Evolutionary conservation across 1,140 invertebrate species (phyloP), one percentile per base, ranked within the genome.

Genomic region (Doryteuthis pealeii): DNA sequence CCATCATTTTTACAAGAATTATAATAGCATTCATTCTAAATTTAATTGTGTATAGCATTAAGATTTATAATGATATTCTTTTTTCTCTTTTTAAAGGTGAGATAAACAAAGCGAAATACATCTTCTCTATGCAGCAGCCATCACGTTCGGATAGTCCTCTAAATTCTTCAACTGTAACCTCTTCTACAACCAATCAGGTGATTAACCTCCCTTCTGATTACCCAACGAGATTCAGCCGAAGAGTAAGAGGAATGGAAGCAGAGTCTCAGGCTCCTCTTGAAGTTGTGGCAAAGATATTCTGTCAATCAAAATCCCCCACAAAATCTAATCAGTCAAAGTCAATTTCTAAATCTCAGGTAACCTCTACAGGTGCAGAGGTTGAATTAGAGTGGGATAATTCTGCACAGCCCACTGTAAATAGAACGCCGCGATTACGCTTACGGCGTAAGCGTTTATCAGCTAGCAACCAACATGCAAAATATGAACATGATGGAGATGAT

Each of bases 221-320:
- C 32, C 65, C 73, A 28, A 49, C 40, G 6, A 76, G 85, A n/a
- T 79, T 72, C 35, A 86, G 84, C 76, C 80, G 83, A 14, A 74
- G 84, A 54, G 77, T 84, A 3, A 76, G 82, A 33, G 84, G 85
- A 0, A 71, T 82, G 30, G 77, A 82, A 1, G 77, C 76, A 14
- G 81, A 82, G 33, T 30, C 73, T 26, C 67, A 68, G 14, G 66
- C 79, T 5, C 74, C 79, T 28, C 67, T 82, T 68, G 80, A 83
- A 69, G 30, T 75, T 10, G 54, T 62, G 54, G 54, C 18, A 28
- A 62, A 62, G 26, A 62, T 62, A 15, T 62, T 62, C 26, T 62
- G 54, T 62, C 5, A 71, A 66, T 32, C 58, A 62, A 40, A 74
- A 33, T 67, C 18, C 28, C 15, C 32, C 18, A 45, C 30, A 49